These are phyloP conservation scores for Antedon mediterranea DNA, from an alignment of 53 echinoderm and acorn worm genomes.

Conservation along the genomic window DNA sequence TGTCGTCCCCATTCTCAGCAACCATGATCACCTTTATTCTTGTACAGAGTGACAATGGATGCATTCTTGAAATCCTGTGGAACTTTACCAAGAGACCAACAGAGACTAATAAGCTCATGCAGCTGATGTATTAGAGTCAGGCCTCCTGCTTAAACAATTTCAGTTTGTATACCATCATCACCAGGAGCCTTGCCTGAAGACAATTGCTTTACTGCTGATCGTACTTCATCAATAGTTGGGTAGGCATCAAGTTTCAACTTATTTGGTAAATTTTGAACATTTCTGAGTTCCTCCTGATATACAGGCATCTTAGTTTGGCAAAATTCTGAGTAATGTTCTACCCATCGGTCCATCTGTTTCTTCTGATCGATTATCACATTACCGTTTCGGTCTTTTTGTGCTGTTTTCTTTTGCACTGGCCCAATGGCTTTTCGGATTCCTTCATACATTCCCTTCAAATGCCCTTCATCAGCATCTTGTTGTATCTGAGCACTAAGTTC, in stretches of 20 bases:
- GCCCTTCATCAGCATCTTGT: constrained; percentile 6
- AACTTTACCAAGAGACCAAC: constrained; percentile 23
- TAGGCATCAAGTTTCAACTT: constrained; percentile 3
- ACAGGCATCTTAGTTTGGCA: constrained; percentile 5
- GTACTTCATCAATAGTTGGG: background rate
- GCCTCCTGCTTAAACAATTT: no score
- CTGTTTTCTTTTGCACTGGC: constrained; percentile 1
- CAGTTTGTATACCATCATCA: constrained; percentile 22
- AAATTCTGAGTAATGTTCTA: constrained; percentile 11
- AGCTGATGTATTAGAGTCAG: no score
- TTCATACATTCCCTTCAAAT: constrained; percentile 13
- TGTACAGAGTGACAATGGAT: constrained; percentile 25
- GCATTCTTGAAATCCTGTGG: constrained; percentile 21
- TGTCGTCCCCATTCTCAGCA: no score
- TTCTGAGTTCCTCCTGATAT: constrained; percentile 8
- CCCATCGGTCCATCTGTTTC: constrained; percentile 20
- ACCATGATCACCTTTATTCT: constrained; percentile 28
- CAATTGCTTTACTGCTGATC: constrained; percentile 4
- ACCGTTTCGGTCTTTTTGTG: constrained; percentile 10
- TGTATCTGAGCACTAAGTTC: constrained; percentile 13
- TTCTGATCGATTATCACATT: constrained; percentile 4
- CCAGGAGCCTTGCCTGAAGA: constrained; percentile 23
- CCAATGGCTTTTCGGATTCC: constrained; percentile 20
- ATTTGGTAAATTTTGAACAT: constrained; percentile 4
- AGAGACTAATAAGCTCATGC: constrained; percentile 22